A percentile compares a stretch with the other conserved stretches of the same genome.
These are phyloP conservation scores for Jordanella pulchra DNA, from an alignment of 2,797 vertebrate species.

Conservation along the genomic window DNA sequence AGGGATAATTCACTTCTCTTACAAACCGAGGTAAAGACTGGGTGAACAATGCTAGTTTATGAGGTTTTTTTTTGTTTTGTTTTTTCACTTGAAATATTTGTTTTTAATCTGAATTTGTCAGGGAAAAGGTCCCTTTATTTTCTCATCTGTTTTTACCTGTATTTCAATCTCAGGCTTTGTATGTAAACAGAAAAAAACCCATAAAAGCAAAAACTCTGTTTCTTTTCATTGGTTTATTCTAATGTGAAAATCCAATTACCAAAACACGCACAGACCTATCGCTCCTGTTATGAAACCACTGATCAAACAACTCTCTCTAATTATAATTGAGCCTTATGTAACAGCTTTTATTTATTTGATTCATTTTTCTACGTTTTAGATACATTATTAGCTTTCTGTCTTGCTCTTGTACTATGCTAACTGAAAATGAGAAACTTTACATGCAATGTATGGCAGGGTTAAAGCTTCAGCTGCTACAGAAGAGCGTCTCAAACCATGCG, in stretches of 20 bases:
- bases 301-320: background rate
- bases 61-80: background rate
- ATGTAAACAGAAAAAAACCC: background rate
- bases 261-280: background rate
- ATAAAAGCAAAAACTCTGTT: background rate
- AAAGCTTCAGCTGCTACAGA: background rate
- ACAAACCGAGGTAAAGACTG: background rate
- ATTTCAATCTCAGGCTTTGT: background rate
- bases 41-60: background rate
- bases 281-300: background rate
- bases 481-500: background rate
- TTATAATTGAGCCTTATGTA: background rate
- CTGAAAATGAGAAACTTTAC: background rate
- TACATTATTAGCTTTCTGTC: background rate
- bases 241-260: background rate
- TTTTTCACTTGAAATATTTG: background rate
- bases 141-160: background rate
- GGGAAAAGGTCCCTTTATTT: background rate
- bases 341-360: background rate
- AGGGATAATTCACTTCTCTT: background rate
- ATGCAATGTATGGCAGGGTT: background rate
- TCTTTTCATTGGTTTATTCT: background rate
- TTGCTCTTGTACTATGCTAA: background rate
- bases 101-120: too few species aligned
- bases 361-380: background rate